A percentile compares a stretch with the other conserved stretches of the same genome.
Conservation (phyloP, 2,113 vertebrate species). For the Ovis aries region ARS-UI_Ramb_v3.0 NC_056054.1:233065501-233066000, state of each 20-base stretch:
- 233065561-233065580: background rate
- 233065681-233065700: background rate
- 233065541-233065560: background rate
- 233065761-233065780: background rate
- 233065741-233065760: background rate
- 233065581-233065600: background rate
- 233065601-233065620: background rate
- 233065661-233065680: background rate
- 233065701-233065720: background rate
- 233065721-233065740: background rate
- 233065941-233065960: background rate
- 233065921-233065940: background rate
- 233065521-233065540: background rate
- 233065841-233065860: background rate
- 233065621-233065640: background rate
- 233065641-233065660: background rate
- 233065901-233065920: background rate
- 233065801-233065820: background rate
- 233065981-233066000: background rate
- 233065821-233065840: background rate
- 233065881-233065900: background rate
- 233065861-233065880: background rate
- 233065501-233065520: background rate
- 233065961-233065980: background rate
- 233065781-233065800: background rate